These are phyloP conservation scores for Trichosurus vulpecula DNA, from an alignment of 2,797 vertebrate genomes.

Conservation along the genomic window DNA sequence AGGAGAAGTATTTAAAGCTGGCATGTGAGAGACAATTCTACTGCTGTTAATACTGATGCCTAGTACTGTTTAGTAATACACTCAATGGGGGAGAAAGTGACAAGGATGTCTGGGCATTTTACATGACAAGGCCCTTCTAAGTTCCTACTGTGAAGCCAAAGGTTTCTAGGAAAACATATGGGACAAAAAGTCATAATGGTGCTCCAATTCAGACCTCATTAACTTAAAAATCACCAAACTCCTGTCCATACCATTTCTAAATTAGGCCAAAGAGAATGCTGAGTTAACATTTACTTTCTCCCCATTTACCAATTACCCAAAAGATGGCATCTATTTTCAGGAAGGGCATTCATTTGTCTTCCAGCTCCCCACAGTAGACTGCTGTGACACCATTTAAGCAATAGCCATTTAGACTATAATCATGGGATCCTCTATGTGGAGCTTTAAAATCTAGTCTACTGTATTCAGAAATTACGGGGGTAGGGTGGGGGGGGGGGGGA, in stretches of 20 bases:
- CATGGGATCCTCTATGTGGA: neutral
- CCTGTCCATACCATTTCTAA: neutral
- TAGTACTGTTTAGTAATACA: neutral
- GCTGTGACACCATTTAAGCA: neutral
- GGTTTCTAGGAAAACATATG: slow-evolving; percentile 1
- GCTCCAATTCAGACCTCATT: neutral
- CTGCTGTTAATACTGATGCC: neutral
- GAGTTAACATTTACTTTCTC: neutral
- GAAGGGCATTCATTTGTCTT: neutral
- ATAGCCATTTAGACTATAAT: neutral
- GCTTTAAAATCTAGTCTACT: neutral
- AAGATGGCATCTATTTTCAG: neutral
- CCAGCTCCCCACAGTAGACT: neutral
- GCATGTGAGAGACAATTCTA: neutral
- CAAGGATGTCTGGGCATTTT: neutral
- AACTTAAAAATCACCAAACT: neutral
- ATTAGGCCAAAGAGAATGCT: neutral
- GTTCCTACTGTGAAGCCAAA: neutral
- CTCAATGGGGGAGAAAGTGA: neutral
- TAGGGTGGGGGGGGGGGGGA: no score
- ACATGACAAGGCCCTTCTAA: neutral
- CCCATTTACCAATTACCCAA: slow-evolving; percentile 6
- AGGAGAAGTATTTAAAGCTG: neutral
- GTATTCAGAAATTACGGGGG: neutral
- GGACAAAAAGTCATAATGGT: neutral